Percentiles rank a stretch among this genome's conserved stretches.
phyloP scores from a whole-genome alignment of 2,797 vertebrate species.

The Sus cebifrons region DNA sequence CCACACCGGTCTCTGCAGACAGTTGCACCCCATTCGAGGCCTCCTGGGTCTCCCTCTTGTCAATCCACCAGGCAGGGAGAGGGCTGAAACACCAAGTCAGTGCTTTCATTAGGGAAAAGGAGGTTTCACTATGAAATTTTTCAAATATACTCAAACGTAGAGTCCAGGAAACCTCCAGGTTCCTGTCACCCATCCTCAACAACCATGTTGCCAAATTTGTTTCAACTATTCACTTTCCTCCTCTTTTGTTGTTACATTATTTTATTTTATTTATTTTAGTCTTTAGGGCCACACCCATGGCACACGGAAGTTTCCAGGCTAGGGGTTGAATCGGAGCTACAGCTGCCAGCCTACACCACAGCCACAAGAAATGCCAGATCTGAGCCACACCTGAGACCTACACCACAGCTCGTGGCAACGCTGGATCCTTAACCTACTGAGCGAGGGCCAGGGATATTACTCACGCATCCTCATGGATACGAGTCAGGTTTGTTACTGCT shows the following conservation, averaged over 20 bases:
- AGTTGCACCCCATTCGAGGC: rapidly evolving
- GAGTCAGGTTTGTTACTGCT: too few relatives aligned
- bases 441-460: too few relatives aligned
- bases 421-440: too few relatives aligned
- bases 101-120: background rate
- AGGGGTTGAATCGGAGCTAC: too few relatives aligned
- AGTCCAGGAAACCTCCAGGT: background rate
- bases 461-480: too few relatives aligned
- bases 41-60: too few relatives aligned
- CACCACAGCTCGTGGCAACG: too few relatives aligned
- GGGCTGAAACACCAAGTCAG: background rate
- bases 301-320: too few relatives aligned
- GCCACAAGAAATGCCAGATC: too few relatives aligned
- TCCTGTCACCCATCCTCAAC: background rate
- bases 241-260: background rate
- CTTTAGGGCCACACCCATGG: too few relatives aligned
- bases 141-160: background rate
- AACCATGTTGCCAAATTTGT: background rate
- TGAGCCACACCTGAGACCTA: too few relatives aligned
- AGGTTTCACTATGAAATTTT: background rate
- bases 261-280: background rate
- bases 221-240: background rate
- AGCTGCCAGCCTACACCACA: too few relatives aligned
- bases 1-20: background rate
- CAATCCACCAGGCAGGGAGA: background rate